phyloP scores from a whole-genome alignment of 2,888 invertebrate species.

The Sisyra terminalis region DNA sequence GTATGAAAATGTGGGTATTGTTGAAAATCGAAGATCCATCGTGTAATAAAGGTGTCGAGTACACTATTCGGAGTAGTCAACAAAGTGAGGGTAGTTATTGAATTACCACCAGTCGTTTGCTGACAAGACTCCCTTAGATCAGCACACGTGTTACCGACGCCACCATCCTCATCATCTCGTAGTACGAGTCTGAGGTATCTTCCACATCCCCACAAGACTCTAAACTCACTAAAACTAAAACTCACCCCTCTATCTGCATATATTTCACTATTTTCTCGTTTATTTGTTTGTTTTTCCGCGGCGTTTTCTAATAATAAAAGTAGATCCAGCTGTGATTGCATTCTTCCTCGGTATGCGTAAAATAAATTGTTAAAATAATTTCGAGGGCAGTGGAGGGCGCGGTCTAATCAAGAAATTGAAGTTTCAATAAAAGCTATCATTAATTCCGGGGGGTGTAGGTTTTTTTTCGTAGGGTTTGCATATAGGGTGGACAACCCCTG shows the following conservation, averaged over 20 bases:
- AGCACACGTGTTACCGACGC: constrained; percentile 7
- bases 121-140: constrained; percentile 9
- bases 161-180: neutral
- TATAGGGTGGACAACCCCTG: no score
- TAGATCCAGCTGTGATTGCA: no score
- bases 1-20: neutral
- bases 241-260: no score
- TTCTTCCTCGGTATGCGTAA: constrained; percentile 11
- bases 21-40: no score
- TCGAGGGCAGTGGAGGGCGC: constrained; percentile 17
- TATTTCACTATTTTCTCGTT: no score
- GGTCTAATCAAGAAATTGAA: constrained; percentile 47
- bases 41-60: constrained; percentile 15
- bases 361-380: constrained; percentile 26
- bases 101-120: constrained; percentile 19
- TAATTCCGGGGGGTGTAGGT: constrained; percentile 32
- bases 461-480: no score
- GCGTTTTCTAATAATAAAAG: no score
- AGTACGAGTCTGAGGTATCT: neutral
- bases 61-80: constrained; percentile 14
- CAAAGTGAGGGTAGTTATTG: constrained; percentile 21
- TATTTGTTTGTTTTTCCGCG: no score
- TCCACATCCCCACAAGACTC: constrained; percentile 2
- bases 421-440: constrained; percentile 55
- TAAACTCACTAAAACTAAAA: neutral